Evolutionary conservation across 2,888 invertebrate species (phyloP).

Genomic region (Aporophyla lueneburgensis): DNA sequence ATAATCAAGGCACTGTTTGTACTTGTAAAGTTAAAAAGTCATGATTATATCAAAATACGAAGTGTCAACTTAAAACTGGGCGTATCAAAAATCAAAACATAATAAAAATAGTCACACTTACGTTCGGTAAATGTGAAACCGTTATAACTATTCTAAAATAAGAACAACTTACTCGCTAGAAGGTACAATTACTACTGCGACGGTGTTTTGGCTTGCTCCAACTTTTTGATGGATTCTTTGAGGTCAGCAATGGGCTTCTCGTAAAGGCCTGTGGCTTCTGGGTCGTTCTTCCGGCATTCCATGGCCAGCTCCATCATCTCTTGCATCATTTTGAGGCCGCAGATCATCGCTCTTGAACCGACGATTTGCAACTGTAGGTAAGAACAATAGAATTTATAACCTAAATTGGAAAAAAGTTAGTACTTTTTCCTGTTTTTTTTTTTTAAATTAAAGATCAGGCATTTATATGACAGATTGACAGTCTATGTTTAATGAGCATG

Average conservation of each 20-base stretch:
- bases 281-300: constrained; percentile 48
- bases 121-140: constrained; percentile 17
- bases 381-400: neutral
- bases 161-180: constrained; percentile 37
- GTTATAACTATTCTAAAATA: constrained; percentile 14
- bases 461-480: neutral
- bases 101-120: constrained; percentile 46
- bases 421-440: neutral
- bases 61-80: constrained; percentile 43
- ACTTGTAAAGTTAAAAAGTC: constrained; percentile 48
- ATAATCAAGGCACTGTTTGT: constrained; percentile 43
- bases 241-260: constrained; percentile 36
- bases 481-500: neutral
- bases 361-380: constrained; percentile 48
- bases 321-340: constrained; percentile 52
- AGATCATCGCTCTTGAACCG: constrained; percentile 41
- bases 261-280: constrained; percentile 29
- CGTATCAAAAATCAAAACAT: constrained; percentile 52
- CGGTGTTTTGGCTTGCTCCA: constrained; percentile 37
- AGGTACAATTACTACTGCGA: constrained; percentile 48
- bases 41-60: constrained; percentile 53
- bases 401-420: neutral
- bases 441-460: neutral
- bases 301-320: constrained; percentile 59
- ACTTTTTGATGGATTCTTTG: constrained; percentile 41